A percentile compares a stretch with the other conserved stretches of the same genome.
These are phyloP conservation scores for Andrena praecox DNA, from an alignment of 2,888 invertebrate species.

Conservation along the genomic window DNA sequence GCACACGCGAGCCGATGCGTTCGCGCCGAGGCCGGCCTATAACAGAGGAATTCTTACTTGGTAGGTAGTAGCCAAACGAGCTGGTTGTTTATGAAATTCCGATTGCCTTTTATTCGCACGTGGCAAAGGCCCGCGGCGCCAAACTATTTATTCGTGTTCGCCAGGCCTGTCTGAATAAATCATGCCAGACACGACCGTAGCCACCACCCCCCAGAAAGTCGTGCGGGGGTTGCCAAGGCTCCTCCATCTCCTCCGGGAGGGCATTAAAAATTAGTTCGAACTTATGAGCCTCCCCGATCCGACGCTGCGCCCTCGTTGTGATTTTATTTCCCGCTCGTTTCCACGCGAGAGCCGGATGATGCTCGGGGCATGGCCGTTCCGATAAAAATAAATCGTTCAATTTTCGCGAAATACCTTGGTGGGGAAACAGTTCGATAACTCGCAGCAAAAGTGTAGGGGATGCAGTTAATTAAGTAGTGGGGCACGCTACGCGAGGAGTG, in stretches of 20 bases:
- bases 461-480: slow-evolving; percentile 10
- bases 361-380: neutral
- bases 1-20: neutral
- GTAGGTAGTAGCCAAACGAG: slow-evolving; percentile 15
- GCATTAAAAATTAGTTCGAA: slow-evolving; percentile 69
- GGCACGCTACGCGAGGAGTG: neutral
- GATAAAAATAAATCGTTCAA: slow-evolving; percentile 26
- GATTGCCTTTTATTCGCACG: slow-evolving; percentile 50
- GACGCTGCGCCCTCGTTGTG: neutral
- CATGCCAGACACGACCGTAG: slow-evolving; percentile 49
- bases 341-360: neutral
- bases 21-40: neutral
- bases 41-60: slow-evolving; percentile 35
- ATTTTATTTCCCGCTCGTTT: slow-evolving; percentile 40
- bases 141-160: slow-evolving; percentile 57
- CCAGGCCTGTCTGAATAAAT: slow-evolving; percentile 64
- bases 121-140: slow-evolving; percentile 17
- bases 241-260: slow-evolving; percentile 28
- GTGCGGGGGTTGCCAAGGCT: slow-evolving; percentile 39
- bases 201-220: slow-evolving; percentile 40
- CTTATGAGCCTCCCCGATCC: slow-evolving; percentile 41
- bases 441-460: neutral
- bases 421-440: slow-evolving; percentile 7
- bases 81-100: slow-evolving; percentile 67
- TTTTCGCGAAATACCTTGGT: neutral